Evolutionary conservation across 2,888 invertebrate genomes (phyloP), one percentile per base, ranked within the genome.

Genomic region (Zygothrica quintamaculata): DNA sequence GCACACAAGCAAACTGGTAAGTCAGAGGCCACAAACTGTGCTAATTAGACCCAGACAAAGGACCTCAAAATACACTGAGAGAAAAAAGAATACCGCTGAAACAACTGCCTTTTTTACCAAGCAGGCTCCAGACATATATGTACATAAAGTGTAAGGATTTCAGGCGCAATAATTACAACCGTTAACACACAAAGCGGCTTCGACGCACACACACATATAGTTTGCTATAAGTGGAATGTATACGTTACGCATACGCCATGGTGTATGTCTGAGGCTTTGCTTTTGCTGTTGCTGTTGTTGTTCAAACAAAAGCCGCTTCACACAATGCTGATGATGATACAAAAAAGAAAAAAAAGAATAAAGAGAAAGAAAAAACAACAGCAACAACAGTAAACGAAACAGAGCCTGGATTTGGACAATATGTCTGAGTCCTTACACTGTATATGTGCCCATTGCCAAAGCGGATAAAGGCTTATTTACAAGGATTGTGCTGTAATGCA

Each of bases 391-490:
- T 8, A n/a, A n/a, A n/a, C n/a, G 31, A 37, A 50, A 31, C 22
- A 29, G 13, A 42, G 43, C 53, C 50, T 36, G 68, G 59, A 42
- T 64, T 77, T 65, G 78, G 78, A 79, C 79, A 79, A 79, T 79
- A 68, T 46, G 61, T 77, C 69, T 47, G 59, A 37, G 58, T 47
- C 48, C 18, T 22, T 46, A 18, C 18, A n/a, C n/a, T n/a, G n/a
- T n/a, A n/a, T n/a, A n/a, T n/a, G n/a, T n/a, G n/a, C n/a, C n/a
- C 18, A 22, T 22, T 62, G 57, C 52, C 44, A 51, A 43, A 57
- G 48, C 74, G 78, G 61, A 84, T 79, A 72, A 79, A 79, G 72
- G 81, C 78, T 84, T 81, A 80, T 79, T 84, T 80, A 80, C 72
- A 84, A 67, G 84, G 84, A 80, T 84, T 74, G 66, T 65, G 66